phyloP scores from a whole-genome alignment of 2,888 invertebrate species.

The Sclerodermus sp. region DNA sequence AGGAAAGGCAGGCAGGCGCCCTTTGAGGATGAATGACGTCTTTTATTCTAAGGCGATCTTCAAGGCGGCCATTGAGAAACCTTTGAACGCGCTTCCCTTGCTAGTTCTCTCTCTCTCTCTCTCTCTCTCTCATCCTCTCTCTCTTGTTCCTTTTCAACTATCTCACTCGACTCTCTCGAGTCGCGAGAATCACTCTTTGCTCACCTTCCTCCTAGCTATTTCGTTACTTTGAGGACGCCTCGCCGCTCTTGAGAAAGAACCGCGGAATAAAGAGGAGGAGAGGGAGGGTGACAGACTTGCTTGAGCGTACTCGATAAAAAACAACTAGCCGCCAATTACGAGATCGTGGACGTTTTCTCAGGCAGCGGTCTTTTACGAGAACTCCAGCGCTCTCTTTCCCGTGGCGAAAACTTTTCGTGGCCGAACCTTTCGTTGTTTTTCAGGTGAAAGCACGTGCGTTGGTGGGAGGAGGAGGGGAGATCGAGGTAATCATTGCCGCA shows the following conservation, averaged over 20 bases:
- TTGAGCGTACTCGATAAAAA: no score
- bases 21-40: slow-evolving; percentile 6
- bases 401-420: no score
- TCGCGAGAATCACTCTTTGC: slow-evolving; percentile 2
- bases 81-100: slow-evolving; percentile 7
- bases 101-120: slow-evolving; percentile 3
- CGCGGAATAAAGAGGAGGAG: no score
- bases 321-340: no score
- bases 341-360: no score
- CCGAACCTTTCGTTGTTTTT: no score
- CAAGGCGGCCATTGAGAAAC: slow-evolving; percentile 9
- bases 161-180: neutral
- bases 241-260: neutral
- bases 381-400: no score
- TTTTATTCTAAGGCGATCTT: slow-evolving; percentile 8
- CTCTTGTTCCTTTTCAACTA: neutral
- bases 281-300: no score
- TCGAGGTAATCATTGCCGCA: no score
- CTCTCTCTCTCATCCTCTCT: neutral
- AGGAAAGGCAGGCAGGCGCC: slow-evolving; percentile 2
- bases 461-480: no score
- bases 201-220: slow-evolving; percentile 1
- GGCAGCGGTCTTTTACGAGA: no score
- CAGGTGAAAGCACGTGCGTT: no score
- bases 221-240: neutral